phyloP scores from a whole-genome alignment of 2,888 invertebrate genomes.

The Ectobius pallidus region DNA sequence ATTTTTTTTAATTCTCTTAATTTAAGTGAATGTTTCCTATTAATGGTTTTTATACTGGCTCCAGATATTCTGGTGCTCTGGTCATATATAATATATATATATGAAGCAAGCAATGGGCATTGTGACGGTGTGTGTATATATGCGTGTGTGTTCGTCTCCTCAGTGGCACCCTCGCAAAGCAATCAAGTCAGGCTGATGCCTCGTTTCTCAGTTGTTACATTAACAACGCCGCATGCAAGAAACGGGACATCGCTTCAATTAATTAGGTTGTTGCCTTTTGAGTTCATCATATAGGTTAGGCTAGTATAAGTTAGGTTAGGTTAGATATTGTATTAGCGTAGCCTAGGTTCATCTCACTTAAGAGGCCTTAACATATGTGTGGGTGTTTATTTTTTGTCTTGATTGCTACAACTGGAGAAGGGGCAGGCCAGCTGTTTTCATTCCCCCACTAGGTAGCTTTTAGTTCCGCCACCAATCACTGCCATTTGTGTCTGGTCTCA shows the following conservation, averaged over 20 bases:
- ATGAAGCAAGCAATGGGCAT: conserved; percentile 19
- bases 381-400: conserved; percentile 7
- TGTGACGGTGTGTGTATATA: conserved; percentile 2
- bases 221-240: too few species aligned
- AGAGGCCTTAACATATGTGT: conserved; percentile 40
- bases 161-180: too few species aligned
- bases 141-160: not conserved
- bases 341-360: conserved; percentile 34
- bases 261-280: conserved; percentile 15
- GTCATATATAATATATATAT: conserved; percentile 1
- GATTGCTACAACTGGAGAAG: conserved; percentile 19
- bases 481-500: conserved; percentile 40
- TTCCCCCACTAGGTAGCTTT: too few species aligned
- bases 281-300: conserved; percentile 14
- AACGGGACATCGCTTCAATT: too few species aligned
- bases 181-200: not conserved
- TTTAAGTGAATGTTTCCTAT: conserved; percentile 41
- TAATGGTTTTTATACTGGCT: conserved; percentile 20
- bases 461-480: conserved; percentile 41
- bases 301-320: not conserved
- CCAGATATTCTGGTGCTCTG: conserved; percentile 2
- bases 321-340: not conserved
- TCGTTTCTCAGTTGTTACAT: not conserved
- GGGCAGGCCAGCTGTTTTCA: conserved; percentile 27
- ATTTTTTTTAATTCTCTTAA: conserved; percentile 33